These are phyloP conservation scores for Antechinus flavipes DNA, from an alignment of 2,113 vertebrate genomes.

Conservation along the genomic window DNA sequence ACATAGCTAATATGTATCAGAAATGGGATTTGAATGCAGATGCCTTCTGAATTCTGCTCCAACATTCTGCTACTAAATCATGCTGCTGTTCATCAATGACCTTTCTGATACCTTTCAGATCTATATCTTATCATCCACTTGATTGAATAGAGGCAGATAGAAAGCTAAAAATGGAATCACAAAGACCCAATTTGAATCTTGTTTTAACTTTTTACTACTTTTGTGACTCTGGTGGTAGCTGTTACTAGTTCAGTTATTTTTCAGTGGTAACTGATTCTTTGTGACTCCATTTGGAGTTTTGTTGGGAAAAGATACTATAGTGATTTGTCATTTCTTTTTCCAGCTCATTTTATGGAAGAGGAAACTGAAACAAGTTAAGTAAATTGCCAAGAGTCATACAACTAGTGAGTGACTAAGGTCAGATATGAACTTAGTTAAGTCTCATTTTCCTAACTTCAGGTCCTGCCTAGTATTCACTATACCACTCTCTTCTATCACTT, in stretches of 20 bases:
- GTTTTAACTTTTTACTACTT: background rate
- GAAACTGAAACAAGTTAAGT: background rate
- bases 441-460: background rate
- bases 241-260: too few species aligned
- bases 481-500: background rate
- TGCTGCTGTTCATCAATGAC: background rate
- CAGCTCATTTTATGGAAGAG: background rate
- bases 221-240: background rate
- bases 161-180: too few species aligned
- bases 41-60: background rate
- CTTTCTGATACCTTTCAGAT: background rate
- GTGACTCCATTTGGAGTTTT: background rate
- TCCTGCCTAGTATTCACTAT: background rate
- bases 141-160: background rate
- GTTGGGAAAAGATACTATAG: background rate
- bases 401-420: background rate
- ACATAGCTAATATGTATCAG: background rate
- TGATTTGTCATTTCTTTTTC: background rate
- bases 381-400: background rate
- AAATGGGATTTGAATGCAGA: background rate
- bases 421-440: background rate
- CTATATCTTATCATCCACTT: background rate
- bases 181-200: too few species aligned
- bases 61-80: background rate
- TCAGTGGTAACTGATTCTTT: too few species aligned